Conservation (phyloP, 2,797 vertebrate genomes). For the Hybognathus amarus region DNA sequence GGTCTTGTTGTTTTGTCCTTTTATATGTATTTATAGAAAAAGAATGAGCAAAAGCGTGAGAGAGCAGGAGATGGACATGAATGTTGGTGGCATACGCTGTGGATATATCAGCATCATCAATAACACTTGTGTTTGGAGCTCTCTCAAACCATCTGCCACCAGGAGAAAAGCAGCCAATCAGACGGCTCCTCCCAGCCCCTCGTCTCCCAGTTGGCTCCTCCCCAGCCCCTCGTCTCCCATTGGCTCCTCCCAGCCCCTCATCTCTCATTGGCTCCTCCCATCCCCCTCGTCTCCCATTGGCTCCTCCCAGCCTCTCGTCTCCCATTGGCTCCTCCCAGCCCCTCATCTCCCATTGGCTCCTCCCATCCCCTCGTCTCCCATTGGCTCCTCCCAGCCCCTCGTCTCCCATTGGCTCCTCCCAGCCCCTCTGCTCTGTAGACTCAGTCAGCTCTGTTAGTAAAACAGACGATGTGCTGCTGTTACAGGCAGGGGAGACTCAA, state of each 20-base stretch:
- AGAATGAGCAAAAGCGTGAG: background rate
- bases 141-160: slow-evolving; percentile 54
- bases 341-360: slow-evolving; percentile 16
- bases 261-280: slow-evolving; percentile 34
- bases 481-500: slow-evolving; percentile 63
- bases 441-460: slow-evolving; percentile 63
- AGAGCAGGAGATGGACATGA: slow-evolving; percentile 14
- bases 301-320: slow-evolving; percentile 66
- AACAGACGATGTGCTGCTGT: slow-evolving; percentile 64
- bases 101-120: slow-evolving; percentile 60
- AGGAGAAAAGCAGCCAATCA: slow-evolving; percentile 68
- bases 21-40: slow-evolving; percentile 21
- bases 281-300: slow-evolving; percentile 55
- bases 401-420: slow-evolving; percentile 64
- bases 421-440: slow-evolving; percentile 68
- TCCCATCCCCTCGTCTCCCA: no score
- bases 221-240: slow-evolving; percentile 49
- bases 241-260: slow-evolving; percentile 33
- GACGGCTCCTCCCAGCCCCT: slow-evolving; percentile 34
- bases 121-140: slow-evolving; percentile 48
- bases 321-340: slow-evolving; percentile 22
- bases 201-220: slow-evolving; percentile 25
- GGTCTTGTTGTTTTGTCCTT: background rate
- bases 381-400: slow-evolving; percentile 65
- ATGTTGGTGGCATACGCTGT: slow-evolving; percentile 49